Evolutionary conservation across 1,140 invertebrate genomes (phyloP), one percentile per base, ranked within the genome.

Genomic region (Conus ventricosus): DNA sequence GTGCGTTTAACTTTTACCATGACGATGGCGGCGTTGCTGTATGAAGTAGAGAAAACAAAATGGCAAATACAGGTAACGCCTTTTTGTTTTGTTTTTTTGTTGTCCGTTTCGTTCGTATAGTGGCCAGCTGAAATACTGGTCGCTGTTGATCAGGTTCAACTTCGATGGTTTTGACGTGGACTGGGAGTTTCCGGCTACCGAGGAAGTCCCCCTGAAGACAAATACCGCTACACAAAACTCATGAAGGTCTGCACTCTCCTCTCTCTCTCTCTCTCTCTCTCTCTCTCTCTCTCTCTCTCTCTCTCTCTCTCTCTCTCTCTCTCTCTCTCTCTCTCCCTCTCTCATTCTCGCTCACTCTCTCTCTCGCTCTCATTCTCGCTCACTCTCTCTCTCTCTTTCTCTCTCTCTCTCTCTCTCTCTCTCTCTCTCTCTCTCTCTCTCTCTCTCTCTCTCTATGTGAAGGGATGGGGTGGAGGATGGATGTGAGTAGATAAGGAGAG

Each of bases 111-210:
- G 55, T 53, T 51, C n/a, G 11, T 5, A 15, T 84, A 4, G 1
- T 3, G 80, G 2, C 80, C 10, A 8, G 0, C 39, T 39, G 3
- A 39, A 39, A 39, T 39, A 39, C 39, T 39, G 0, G 39, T 39
- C 39, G 39, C 39, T 39, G 39, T 39, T 88, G 54, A 8, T n/a
- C 90, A 92, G 90, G 93, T 98, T 99, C 94, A 97, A 98, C 92
- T 99, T 99, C 94, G 98, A 99, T 95, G 98, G 98, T 7, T 96
- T 99, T 39, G 98, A 99, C 95, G 96, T 99, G 91, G 98, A 99
- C 94, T 99, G 98, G 98, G 98, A 99, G 94, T 99, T 99, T 95
- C 98, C 98, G 0, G 97, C 97, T 0, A 97, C 97, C 95, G 98
- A 60, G 98, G 99, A 93, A 98, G 98, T 85, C 98, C 98, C 92